A percentile compares a stretch with the other conserved stretches of the same genome.
phyloP scores from a whole-genome alignment of 2,888 invertebrate species.

The Lamellibrachia satsuma region DNA sequence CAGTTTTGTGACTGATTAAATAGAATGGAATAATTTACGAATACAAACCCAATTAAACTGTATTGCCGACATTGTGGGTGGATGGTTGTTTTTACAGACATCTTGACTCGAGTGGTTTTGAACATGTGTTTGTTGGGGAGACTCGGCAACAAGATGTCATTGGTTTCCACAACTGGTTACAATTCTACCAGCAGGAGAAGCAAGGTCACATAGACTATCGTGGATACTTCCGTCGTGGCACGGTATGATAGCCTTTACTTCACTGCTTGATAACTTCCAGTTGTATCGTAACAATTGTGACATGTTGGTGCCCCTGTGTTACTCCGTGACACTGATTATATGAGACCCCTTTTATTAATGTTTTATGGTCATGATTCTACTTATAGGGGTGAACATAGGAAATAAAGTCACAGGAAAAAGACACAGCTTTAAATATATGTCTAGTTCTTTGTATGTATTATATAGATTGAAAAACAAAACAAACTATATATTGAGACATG shows the following conservation, averaged over 20 bases:
- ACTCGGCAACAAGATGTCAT: conserved; percentile 56
- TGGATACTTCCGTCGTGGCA: conserved; percentile 62
- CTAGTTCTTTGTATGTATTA: too few species aligned
- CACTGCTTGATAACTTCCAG: background rate
- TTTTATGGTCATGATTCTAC: too few species aligned
- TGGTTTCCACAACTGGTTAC: conserved; percentile 67
- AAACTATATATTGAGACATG: too few species aligned
- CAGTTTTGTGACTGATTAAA: background rate
- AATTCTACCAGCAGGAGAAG: conserved; percentile 64
- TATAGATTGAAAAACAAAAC: too few species aligned
- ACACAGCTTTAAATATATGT: too few species aligned
- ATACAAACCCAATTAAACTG: background rate
- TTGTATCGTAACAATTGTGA: background rate
- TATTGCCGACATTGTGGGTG: background rate
- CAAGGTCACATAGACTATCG: conserved; percentile 63
- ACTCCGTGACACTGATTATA: too few species aligned
- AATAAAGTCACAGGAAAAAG: too few species aligned
- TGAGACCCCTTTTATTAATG: too few species aligned
- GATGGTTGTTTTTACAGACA: conserved; percentile 45
- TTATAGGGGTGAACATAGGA: too few species aligned
- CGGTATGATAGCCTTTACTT: conserved; percentile 48
- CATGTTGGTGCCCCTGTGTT: background rate
- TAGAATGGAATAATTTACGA: background rate
- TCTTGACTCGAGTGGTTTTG: conserved; percentile 64
- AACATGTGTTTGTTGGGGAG: conserved; percentile 67